Conservation (phyloP, 2,888 invertebrate genomes). For the Glaucopsyche alexis region DNA sequence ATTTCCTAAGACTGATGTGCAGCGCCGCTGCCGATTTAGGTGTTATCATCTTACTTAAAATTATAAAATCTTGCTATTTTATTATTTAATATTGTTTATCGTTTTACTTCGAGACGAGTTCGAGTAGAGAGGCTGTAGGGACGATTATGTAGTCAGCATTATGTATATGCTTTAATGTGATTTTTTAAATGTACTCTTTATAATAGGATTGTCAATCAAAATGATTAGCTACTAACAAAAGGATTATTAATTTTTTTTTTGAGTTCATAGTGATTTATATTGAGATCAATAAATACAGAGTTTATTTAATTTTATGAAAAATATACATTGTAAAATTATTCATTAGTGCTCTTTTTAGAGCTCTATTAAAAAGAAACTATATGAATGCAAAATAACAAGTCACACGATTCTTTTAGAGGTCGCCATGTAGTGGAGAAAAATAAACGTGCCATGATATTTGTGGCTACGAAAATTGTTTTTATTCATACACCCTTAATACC, state of each 20-base stretch:
- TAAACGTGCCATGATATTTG: constrained; percentile 82
- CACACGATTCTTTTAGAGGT: constrained; percentile 81
- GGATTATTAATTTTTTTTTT: constrained; percentile 69
- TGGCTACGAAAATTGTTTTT: constrained; percentile 67
- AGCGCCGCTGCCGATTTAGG: constrained; percentile 39
- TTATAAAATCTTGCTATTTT: constrained; percentile 48
- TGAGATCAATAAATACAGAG: constrained; percentile 78
- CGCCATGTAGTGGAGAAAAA: constrained; percentile 82
- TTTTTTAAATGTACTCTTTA: constrained; percentile 81
- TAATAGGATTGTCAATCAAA: constrained; percentile 78
- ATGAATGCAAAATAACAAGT: constrained; percentile 79
- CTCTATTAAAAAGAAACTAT: constrained; percentile 71
- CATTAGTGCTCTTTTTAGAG: constrained; percentile 71
- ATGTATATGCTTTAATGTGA: constrained; percentile 81
- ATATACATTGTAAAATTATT: constrained; percentile 77
- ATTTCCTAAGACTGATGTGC: constrained; percentile 39
- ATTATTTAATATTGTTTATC: constrained; percentile 63
- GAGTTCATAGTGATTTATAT: constrained; percentile 77
- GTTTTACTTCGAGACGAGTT: constrained; percentile 60
- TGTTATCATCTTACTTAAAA: constrained; percentile 49
- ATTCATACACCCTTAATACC: constrained; percentile 42
- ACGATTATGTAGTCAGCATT: constrained; percentile 79
- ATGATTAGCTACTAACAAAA: constrained; percentile 79
- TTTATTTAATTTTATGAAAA: constrained; percentile 79
- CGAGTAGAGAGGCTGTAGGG: constrained; percentile 67